Percentiles rank a stretch among this genome's conserved stretches.
phyloP scores from a whole-genome alignment of 2,888 invertebrate species.

The Stenichneumon culpator region DNA sequence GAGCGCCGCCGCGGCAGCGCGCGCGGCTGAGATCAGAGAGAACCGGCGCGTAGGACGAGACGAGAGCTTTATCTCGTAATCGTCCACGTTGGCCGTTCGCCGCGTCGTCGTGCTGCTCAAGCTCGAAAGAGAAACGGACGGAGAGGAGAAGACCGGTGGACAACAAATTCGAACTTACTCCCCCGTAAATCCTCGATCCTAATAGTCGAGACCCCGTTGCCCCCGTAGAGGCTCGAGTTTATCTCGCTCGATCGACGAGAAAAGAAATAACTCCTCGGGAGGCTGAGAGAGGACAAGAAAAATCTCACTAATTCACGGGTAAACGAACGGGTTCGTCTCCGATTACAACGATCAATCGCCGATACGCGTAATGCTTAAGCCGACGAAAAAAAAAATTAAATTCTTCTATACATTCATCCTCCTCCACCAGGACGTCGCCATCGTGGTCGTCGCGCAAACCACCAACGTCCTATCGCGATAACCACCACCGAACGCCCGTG shows the following conservation, averaged over 20 bases:
- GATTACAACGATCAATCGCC: no score
- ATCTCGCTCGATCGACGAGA: slow-evolving; percentile 54
- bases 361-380: no score
- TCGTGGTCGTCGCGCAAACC: slow-evolving; percentile 51
- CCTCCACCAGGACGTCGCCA: slow-evolving; percentile 42
- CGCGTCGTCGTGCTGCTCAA: slow-evolving; percentile 49
- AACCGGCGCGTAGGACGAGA: slow-evolving; percentile 71
- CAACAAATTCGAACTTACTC: slow-evolving; percentile 60
- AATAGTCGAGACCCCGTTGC: slow-evolving; percentile 51
- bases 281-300: slow-evolving; percentile 15
- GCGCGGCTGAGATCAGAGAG: slow-evolving; percentile 69
- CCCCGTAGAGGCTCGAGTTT: slow-evolving; percentile 40
- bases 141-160: slow-evolving; percentile 46
- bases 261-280: slow-evolving; percentile 21
- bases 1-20: slow-evolving; percentile 38
- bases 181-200: slow-evolving; percentile 62
- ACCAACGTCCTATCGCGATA: slow-evolving; percentile 67
- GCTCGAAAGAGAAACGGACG: slow-evolving; percentile 55
- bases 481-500: slow-evolving; percentile 28
- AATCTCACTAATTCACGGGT: slow-evolving; percentile 18
- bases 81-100: slow-evolving; percentile 75
- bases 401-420: background rate
- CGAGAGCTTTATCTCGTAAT: slow-evolving; percentile 79
- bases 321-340: slow-evolving; percentile 1
- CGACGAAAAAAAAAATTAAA: background rate